These are phyloP conservation scores for Fabriciana adippe DNA, from an alignment of 2,888 invertebrate species.

Conservation along the genomic window DNA sequence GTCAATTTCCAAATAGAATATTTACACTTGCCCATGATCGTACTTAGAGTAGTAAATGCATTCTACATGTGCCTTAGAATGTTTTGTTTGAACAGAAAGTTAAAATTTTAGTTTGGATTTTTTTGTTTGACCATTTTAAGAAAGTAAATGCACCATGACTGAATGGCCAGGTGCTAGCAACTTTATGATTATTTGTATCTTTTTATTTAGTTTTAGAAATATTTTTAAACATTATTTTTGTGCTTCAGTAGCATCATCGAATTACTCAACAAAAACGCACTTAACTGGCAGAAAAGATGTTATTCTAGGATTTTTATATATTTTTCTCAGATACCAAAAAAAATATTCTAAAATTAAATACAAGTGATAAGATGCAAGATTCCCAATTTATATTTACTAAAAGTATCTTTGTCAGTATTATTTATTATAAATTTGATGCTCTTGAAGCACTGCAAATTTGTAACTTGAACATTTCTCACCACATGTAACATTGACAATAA, in stretches of 20 bases:
- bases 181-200: slow-evolving; percentile 57
- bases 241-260: slow-evolving; percentile 61
- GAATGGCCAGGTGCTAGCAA: slow-evolving; percentile 55
- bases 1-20: slow-evolving; percentile 20
- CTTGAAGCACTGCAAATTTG: slow-evolving; percentile 64
- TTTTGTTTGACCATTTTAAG: slow-evolving; percentile 37
- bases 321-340: slow-evolving; percentile 14
- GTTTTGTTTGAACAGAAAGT: slow-evolving; percentile 41
- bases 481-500: slow-evolving; percentile 72
- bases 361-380: slow-evolving; percentile 12
- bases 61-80: slow-evolving; percentile 46
- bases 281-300: slow-evolving; percentile 16
- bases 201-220: slow-evolving; percentile 71
- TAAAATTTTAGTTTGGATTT: slow-evolving; percentile 47
- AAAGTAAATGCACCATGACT: slow-evolving; percentile 60
- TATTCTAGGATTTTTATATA: slow-evolving; percentile 21
- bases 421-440: slow-evolving; percentile 63
- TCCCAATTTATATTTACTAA: slow-evolving; percentile 2
- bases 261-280: neutral
- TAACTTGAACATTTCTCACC: slow-evolving; percentile 57
- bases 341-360: slow-evolving; percentile 16
- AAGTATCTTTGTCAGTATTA: slow-evolving; percentile 56
- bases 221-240: slow-evolving; percentile 62
- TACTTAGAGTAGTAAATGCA: slow-evolving; percentile 19
- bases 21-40: slow-evolving; percentile 21